Percentiles rank a stretch among this genome's conserved stretches.
phyloP scores from a whole-genome alignment of 2,888 invertebrate species.

The Netelia inedita region DNA sequence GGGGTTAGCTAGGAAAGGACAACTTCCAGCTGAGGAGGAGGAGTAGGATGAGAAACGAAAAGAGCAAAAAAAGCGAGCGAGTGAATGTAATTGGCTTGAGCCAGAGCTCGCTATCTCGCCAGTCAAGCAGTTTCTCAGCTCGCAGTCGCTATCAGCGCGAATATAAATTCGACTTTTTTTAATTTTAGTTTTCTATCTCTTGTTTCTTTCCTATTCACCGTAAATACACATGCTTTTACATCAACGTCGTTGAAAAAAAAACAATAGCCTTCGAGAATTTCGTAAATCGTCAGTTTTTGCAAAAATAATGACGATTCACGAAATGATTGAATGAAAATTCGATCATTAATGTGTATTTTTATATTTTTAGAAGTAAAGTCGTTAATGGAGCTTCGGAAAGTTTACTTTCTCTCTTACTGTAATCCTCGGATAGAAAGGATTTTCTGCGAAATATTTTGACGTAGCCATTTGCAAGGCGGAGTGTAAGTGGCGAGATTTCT shows the following conservation, averaged over 20 bases:
- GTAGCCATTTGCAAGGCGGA: conserved; percentile 53
- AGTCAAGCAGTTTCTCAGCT: conserved; percentile 83
- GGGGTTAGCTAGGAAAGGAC: neutral
- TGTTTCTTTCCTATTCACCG: conserved; percentile 7
- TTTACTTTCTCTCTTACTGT: too few relatives aligned
- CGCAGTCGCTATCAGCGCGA: conserved; percentile 81
- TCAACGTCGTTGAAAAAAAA: conserved; percentile 49
- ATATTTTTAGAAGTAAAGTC: too few relatives aligned
- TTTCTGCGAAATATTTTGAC: conserved; percentile 40
- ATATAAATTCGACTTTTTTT: conserved; percentile 82
- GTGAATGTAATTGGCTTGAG: conserved; percentile 84
- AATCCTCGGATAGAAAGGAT: too few relatives aligned
- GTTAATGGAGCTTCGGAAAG: too few relatives aligned
- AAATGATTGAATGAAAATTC: too few relatives aligned
- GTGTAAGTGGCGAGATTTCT: conserved; percentile 45
- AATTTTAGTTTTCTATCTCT: conserved; percentile 70
- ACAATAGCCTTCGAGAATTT: too few relatives aligned
- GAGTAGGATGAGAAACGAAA: conserved; percentile 26
- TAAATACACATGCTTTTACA: conserved; percentile 19
- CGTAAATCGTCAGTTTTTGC: too few relatives aligned
- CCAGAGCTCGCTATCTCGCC: conserved; percentile 80
- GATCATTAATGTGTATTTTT: too few relatives aligned
- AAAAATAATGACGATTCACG: too few relatives aligned
- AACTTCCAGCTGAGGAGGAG: conserved; percentile 7
- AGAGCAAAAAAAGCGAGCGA: conserved; percentile 77